phyloP scores from a whole-genome alignment of 2,888 invertebrate species.

The Plagodis pulveraria region DNA sequence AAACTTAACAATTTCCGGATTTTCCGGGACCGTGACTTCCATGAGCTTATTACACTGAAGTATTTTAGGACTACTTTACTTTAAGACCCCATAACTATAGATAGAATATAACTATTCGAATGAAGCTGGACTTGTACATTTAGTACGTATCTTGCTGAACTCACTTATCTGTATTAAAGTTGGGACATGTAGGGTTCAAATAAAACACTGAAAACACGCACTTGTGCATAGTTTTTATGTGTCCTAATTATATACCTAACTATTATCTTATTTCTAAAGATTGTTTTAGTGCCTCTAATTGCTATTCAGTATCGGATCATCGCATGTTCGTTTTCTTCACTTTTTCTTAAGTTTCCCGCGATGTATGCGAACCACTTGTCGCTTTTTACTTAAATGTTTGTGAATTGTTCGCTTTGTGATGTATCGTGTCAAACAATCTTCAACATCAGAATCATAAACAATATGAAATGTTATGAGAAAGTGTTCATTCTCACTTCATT shows the following conservation, averaged over 20 bases:
- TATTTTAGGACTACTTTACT: too few relatives aligned
- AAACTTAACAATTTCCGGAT: too few relatives aligned
- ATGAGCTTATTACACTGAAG: too few relatives aligned
- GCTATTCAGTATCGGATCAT: conserved; percentile 28
- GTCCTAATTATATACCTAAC: not conserved
- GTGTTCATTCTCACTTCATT: conserved; percentile 4
- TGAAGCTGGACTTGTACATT: too few relatives aligned
- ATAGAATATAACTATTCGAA: too few relatives aligned
- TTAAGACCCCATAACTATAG: too few relatives aligned
- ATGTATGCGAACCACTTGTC: conserved; percentile 39
- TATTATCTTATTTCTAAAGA: not conserved
- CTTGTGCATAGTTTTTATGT: not conserved
- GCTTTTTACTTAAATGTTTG: conserved; percentile 40
- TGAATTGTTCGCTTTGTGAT: conserved; percentile 19
- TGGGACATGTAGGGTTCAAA: not conserved
- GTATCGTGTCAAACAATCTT: conserved; percentile 27
- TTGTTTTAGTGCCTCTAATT: conserved; percentile 15
- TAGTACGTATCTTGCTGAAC: too few relatives aligned
- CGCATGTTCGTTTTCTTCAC: conserved; percentile 34
- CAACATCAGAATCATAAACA: conserved; percentile 10
- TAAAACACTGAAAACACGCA: not conserved
- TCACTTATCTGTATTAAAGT: too few relatives aligned
- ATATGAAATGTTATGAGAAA: conserved; percentile 11
- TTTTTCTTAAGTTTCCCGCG: conserved; percentile 44
- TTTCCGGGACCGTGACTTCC: too few relatives aligned